phyloP scores from a whole-genome alignment of 2,797 vertebrate species.

The Nannoperca obscura region DNA sequence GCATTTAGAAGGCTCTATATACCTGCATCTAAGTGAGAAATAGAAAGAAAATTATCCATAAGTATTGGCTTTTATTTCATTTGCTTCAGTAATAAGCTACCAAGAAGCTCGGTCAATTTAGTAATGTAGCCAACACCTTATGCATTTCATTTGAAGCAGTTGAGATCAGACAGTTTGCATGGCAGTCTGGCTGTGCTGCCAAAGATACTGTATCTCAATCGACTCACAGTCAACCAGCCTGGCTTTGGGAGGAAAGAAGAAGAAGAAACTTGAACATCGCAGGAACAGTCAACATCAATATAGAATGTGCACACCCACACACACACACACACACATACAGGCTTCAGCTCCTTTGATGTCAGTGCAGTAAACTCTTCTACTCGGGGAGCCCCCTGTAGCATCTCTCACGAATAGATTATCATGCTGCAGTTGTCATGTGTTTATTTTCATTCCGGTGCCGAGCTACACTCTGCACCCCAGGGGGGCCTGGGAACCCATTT shows the following conservation, averaged over 20 bases:
- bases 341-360: constrained; percentile 80
- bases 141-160: constrained; percentile 26
- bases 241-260: constrained; percentile 50
- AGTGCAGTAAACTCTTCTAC: constrained; percentile 56
- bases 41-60: constrained; percentile 30
- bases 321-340: constrained; percentile 27
- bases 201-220: constrained; percentile 69
- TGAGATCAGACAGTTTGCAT: constrained; percentile 65
- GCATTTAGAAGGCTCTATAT: not conserved
- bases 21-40: not conserved
- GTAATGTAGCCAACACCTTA: constrained; percentile 17
- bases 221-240: constrained; percentile 52
- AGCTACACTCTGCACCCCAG: constrained; percentile 53
- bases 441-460: constrained; percentile 78
- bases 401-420: constrained; percentile 75
- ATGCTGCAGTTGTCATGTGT: constrained; percentile 71
- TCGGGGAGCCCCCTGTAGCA: constrained; percentile 70
- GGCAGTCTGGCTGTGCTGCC: constrained; percentile 62
- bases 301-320: constrained; percentile 24
- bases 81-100: constrained; percentile 10
- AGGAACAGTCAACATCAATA: constrained; percentile 48
- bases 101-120: constrained; percentile 8
- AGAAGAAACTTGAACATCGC: constrained; percentile 36
- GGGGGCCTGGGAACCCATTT: constrained; percentile 74
- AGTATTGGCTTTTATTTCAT: constrained; percentile 42